phyloP scores from a whole-genome alignment of 1,140 invertebrate genomes.

The Calosoma granatense region DNA sequence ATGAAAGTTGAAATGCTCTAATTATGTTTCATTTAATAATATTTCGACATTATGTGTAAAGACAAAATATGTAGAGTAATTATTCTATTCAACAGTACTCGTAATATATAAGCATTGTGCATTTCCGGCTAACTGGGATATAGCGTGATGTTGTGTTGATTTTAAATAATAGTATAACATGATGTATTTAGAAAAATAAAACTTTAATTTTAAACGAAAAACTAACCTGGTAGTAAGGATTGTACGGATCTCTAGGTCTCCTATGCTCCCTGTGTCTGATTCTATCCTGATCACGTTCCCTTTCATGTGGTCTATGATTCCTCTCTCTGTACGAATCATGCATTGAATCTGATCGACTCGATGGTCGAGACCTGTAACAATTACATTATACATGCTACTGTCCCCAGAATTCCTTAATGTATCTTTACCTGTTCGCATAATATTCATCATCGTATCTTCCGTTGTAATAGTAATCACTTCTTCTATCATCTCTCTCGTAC shows the following conservation, averaged over 20 bases:
- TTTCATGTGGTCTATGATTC: slow-evolving; percentile 21
- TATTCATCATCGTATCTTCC: slow-evolving; percentile 37
- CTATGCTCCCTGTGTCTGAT: slow-evolving; percentile 31
- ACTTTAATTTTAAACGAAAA: background rate
- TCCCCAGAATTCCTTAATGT: slow-evolving; percentile 7
- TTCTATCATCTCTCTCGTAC: slow-evolving; percentile 17
- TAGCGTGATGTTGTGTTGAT: no score
- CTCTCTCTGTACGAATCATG: slow-evolving; percentile 37
- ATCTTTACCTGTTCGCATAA: slow-evolving; percentile 37
- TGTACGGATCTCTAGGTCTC: slow-evolving; percentile 36
- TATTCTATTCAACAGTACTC: no score
- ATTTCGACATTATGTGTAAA: no score
- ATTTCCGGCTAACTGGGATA: no score
- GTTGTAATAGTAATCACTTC: slow-evolving; percentile 40
- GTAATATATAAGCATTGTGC: no score
- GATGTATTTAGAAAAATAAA: no score
- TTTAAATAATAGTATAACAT: no score
- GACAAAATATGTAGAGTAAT: no score
- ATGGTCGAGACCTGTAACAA: slow-evolving; percentile 35
- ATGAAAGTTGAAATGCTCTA: background rate
- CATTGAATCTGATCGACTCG: slow-evolving; percentile 40
- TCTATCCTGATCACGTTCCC: slow-evolving; percentile 27
- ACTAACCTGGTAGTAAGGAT: slow-evolving; percentile 27
- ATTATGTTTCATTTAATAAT: no score
- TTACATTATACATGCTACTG: background rate